Base-by-base conservation (phyloP, 1,140 invertebrate species). In the Meloidogyne exigua region DNA sequence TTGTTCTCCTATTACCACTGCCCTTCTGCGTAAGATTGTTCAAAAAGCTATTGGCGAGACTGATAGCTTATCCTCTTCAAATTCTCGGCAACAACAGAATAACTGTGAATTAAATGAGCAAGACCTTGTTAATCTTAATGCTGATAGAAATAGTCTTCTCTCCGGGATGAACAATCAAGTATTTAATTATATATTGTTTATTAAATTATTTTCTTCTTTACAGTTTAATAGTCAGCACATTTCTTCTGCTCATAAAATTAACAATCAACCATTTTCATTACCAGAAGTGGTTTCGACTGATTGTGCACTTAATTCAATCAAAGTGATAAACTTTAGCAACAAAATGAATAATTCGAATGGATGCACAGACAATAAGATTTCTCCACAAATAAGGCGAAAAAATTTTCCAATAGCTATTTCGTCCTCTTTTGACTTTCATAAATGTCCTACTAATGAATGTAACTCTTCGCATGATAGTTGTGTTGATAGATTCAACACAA, bases 1-100 rank as follows among this genome's bases (percentile, higher is more conserved):
- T 57, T 66, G 78, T 11, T 73, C 36, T 4, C 36, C 78, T 1
- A 13, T 79, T 15, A 49, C 76, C 15, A 81, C 70, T 21, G 32
- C 79, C 11, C 57, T 69, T 26, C 71, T 80, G 32, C 70, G 72
- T 7, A 49, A 57, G 12, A 44, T 80, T 18, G 70, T 81, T 11
- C 68, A 79, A 26, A 72, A 36, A 23, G 79, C 79, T 5, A 72
- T 67, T 28, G 36, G 36, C 63, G 75, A 63, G 1, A 25, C 64
- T 1, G 66, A 71, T 13, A 32, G 36, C 44, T 36, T 18, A 28
- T 57, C 21, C 21, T 25, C 13, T 49, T 44, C 1, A 78, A 68
- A 9, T n/a, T 36, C 3, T 68, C 49, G 13, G 13, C 65, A 39
- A 15, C 25, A 72, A 23, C 25, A 72, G 25, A 70, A 32, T 42